Evolutionary conservation across 1,140 invertebrate species (phyloP), one percentile per base, ranked within the genome.

Genomic region (Drosophila punjabiensis): DNA sequence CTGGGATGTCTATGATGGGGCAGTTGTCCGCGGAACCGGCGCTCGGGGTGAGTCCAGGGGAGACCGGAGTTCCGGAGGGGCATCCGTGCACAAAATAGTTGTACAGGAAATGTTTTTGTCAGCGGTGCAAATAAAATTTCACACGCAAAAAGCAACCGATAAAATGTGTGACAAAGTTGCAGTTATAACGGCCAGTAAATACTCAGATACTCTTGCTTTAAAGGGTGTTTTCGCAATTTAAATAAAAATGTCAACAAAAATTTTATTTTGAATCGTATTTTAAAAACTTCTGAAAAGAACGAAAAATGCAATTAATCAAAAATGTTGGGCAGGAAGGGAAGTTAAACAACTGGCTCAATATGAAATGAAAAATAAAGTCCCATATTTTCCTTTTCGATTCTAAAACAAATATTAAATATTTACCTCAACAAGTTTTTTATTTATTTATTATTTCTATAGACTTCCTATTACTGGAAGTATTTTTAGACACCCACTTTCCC

Each of bases 131-230:
- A 75, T 69, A 76, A 74, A 78, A 77, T 68, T 79, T 76, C 33
- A 78, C 85, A 59, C 67, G 73, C 63, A 30, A 47, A 55, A 48
- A 28, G 18, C 55, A n/a, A 9, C 13, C 58, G 79, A 79, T 87
- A 79, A 76, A 87, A 87, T 76, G 83, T 82, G 70, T 76, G 83
- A 82, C 83, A 86, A 82, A 79, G 62, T 79, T 87, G 69, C 76
- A 77, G 14, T 65, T 16, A 35, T n/a, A 11, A 10, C 7, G n/a
- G 33, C 14, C 33, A 56, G 55, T 58, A 28, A n/a, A 11, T 58
- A 11, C 5, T 28, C 5, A 28, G 5, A 56, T 56, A n/a, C 55
- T 39, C 33, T 24, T 2, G 14, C 14, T 16, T 56, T 0, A 37
- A 16, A 16, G 2, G 13, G 13, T 3, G 3, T 9, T 24, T 16